phyloP scores from a whole-genome alignment of 2,888 invertebrate species.

The Metallyticus violacea region DNA sequence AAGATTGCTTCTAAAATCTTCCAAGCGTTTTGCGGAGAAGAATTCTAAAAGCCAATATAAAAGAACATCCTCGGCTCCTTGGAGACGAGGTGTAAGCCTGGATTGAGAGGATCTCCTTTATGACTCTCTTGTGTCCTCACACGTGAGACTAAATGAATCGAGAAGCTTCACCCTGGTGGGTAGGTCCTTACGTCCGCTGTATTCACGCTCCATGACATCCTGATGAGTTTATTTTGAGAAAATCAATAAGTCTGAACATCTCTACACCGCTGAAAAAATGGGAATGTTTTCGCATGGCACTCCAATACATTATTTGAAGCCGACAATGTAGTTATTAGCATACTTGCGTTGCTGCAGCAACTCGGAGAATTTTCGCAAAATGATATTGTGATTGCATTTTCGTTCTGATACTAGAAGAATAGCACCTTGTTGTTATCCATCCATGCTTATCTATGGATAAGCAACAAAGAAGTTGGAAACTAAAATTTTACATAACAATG shows the following conservation, averaged over 20 bases:
- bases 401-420: too few relatives aligned
- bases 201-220: neutral
- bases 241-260: neutral
- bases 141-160: neutral
- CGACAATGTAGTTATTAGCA: neutral
- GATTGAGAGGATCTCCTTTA: neutral
- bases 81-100: neutral
- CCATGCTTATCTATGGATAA: too few relatives aligned
- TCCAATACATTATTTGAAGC: neutral
- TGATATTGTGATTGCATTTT: too few relatives aligned
- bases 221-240: neutral
- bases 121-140: neutral
- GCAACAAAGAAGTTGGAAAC: too few relatives aligned
- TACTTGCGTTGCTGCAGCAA: too few relatives aligned
- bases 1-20: too few relatives aligned
- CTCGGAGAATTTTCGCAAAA: too few relatives aligned
- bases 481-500: too few relatives aligned
- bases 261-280: neutral
- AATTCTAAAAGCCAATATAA: neutral
- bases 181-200: too few relatives aligned
- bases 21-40: too few relatives aligned
- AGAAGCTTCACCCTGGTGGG: neutral
- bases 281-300: too few relatives aligned
- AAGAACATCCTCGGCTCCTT: neutral
- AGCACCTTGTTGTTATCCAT: too few relatives aligned